These are phyloP conservation scores for Lonchura striata DNA, from an alignment of 2,113 vertebrate species.

Conservation along the genomic window DNA sequence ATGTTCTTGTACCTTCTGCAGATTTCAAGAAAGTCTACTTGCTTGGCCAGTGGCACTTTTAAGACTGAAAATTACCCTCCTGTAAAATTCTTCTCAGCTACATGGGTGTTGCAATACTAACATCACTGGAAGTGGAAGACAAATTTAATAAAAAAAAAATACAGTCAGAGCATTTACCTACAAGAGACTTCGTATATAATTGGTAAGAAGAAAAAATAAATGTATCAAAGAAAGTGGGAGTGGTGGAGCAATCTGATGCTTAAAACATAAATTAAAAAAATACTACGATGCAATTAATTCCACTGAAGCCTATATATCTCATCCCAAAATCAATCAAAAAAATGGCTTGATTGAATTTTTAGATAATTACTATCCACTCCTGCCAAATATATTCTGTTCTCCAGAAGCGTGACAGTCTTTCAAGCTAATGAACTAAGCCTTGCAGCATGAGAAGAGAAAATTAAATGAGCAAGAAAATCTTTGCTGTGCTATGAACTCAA, in stretches of 20 bases:
- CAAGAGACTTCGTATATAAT: background rate
- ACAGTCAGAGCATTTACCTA: background rate
- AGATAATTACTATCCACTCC: background rate
- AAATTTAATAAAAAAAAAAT: background rate
- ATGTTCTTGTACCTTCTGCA: background rate
- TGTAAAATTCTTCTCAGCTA: background rate
- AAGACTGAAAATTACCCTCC: background rate
- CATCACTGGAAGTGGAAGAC: background rate
- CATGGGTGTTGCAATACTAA: background rate
- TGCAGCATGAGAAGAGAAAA: background rate
- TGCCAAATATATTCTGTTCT: background rate
- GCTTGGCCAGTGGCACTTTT: background rate
- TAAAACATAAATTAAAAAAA: slow-evolving; percentile 7
- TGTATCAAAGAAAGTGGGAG: background rate
- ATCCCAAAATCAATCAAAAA: slow-evolving; percentile 13
- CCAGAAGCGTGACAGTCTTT: background rate
- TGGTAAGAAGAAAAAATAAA: background rate
- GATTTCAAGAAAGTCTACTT: background rate
- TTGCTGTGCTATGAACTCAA: background rate
- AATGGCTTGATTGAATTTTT: slow-evolving; percentile 12
- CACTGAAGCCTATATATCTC: background rate
- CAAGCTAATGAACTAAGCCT: slow-evolving; percentile 4
- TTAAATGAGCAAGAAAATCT: background rate
- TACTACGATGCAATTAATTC: background rate
- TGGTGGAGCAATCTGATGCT: background rate